Evolutionary conservation across 2,888 invertebrate genomes (phyloP).

Genomic region (Candidula unifasciata): DNA sequence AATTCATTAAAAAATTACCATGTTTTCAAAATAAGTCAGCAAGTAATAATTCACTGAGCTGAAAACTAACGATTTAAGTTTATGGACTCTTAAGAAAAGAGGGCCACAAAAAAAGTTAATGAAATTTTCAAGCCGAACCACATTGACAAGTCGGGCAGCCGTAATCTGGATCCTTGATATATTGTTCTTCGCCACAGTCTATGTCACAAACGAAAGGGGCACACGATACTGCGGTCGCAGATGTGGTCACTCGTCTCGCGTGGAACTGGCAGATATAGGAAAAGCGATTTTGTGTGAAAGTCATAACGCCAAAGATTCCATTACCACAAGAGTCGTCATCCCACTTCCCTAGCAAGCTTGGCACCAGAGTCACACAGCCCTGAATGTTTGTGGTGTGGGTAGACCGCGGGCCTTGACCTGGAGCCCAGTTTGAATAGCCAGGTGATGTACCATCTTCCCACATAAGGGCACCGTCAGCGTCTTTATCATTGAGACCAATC

Average conservation of each 20-base stretch:
- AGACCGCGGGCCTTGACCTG: not conserved
- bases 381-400: too few species aligned
- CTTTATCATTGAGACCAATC: slow-evolving; percentile 31
- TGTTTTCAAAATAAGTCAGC: too few species aligned
- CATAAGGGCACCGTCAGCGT: not conserved
- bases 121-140: too few species aligned
- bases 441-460: slow-evolving; percentile 30
- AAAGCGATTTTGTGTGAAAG: not conserved
- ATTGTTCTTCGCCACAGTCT: not conserved
- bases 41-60: too few species aligned
- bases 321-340: not conserved
- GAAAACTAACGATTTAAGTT: too few species aligned
- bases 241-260: not conserved
- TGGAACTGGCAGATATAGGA: not conserved
- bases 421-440: slow-evolving; percentile 29
- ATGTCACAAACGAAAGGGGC: not conserved
- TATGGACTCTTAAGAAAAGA: too few species aligned
- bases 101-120: too few species aligned
- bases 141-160: not conserved
- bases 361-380: not conserved
- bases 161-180: not conserved
- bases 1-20: too few species aligned
- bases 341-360: not conserved
- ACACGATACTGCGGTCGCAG: not conserved
- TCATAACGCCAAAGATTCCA: not conserved